Evolutionary conservation across 2,113 vertebrate species (phyloP).

Genomic region (Dasyurus viverrinus): DNA sequence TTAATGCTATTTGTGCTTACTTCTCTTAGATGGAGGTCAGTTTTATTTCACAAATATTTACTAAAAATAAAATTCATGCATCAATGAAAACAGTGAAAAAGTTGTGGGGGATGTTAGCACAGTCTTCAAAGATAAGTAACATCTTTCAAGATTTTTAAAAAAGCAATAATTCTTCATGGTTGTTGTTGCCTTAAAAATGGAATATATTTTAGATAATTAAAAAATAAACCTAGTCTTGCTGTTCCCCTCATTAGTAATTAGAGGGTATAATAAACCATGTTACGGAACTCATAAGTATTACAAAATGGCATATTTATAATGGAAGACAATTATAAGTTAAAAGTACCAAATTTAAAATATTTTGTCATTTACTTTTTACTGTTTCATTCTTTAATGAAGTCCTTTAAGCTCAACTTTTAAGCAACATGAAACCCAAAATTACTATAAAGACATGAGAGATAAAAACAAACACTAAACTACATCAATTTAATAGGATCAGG

Average conservation of each 20-base stretch:
- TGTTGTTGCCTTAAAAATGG: conserved; percentile 60
- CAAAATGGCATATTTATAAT: conserved; percentile 53
- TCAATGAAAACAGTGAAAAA: conserved; percentile 76
- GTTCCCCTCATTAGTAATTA: conserved; percentile 61
- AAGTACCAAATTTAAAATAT: conserved; percentile 65
- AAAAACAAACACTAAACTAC: conserved; percentile 82
- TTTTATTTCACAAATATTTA: not conserved
- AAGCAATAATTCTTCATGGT: conserved; percentile 55
- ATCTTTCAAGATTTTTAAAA: conserved; percentile 64
- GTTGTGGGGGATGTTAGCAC: conserved; percentile 78
- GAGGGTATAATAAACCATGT: conserved; percentile 58
- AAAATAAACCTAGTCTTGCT: conserved; percentile 60
- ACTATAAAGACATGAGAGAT: conserved; percentile 79
- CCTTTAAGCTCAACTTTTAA: conserved; percentile 88
- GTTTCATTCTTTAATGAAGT: conserved; percentile 79
- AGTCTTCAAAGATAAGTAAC: conserved; percentile 75
- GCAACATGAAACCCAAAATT: conserved; percentile 81
- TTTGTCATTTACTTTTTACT: conserved; percentile 53
- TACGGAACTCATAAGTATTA: conserved; percentile 53
- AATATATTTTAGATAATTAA: conserved; percentile 50
- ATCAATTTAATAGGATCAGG: conserved; percentile 76
- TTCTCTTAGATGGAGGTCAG: not conserved
- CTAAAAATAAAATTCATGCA: conserved; percentile 59
- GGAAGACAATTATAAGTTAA: conserved; percentile 57
- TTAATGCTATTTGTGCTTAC: conserved; percentile 37